Evolutionary conservation across 2,113 vertebrate species (phyloP).

Genomic region (Oncorhynchus keta): DNA sequence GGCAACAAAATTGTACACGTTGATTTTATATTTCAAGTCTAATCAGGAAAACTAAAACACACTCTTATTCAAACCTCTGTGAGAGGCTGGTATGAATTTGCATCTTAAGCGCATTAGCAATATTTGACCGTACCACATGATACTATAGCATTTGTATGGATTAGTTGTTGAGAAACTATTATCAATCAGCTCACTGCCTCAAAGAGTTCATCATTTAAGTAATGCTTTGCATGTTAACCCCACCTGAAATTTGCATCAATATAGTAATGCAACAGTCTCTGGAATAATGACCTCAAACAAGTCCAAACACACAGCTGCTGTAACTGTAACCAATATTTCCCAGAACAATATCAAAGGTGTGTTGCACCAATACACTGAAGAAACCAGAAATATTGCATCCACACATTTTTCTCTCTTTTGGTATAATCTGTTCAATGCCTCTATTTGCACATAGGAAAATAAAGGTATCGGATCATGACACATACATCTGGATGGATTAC

Average conservation of each 20-base stretch:
- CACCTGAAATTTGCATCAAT: slow-evolving; percentile 64
- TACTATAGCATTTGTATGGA: slow-evolving; percentile 46
- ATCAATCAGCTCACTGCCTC: slow-evolving; percentile 17
- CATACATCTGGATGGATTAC: slow-evolving; percentile 74
- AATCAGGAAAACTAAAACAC: background rate
- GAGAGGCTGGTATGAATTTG: slow-evolving; percentile 47
- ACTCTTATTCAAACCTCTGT: slow-evolving; percentile 26
- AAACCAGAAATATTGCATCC: background rate
- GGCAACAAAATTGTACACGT: background rate
- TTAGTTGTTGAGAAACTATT: slow-evolving; percentile 45
- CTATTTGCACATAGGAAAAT: slow-evolving; percentile 45
- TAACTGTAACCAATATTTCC: slow-evolving; percentile 37
- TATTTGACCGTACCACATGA: slow-evolving; percentile 31
- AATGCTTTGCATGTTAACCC: slow-evolving; percentile 59
- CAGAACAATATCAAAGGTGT: slow-evolving; percentile 6
- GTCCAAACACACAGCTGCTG: slow-evolving; percentile 46
- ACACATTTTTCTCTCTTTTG: slow-evolving; percentile 21
- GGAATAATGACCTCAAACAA: slow-evolving; percentile 45
- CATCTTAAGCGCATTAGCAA: slow-evolving; percentile 50
- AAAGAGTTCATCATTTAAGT: slow-evolving; percentile 22
- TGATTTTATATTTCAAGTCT: background rate
- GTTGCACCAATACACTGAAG: slow-evolving; percentile 3
- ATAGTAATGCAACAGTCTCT: slow-evolving; percentile 49
- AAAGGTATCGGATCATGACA: slow-evolving; percentile 65
- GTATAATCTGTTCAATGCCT: slow-evolving; percentile 60